Conservation (phyloP, 2,797 vertebrate genomes). For the Aldrovandia affinis region DNA sequence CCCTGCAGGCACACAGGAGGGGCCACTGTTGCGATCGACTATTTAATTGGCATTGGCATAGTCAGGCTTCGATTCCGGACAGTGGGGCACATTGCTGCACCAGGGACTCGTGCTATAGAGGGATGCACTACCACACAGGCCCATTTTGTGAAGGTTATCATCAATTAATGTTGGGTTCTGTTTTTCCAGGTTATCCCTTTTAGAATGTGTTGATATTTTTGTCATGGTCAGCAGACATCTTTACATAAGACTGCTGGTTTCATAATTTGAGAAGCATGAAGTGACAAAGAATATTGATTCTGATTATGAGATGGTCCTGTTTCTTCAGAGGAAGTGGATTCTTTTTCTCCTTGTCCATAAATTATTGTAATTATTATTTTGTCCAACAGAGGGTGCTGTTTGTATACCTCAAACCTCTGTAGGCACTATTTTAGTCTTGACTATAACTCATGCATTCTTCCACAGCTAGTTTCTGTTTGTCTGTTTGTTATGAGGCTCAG, state of each 20-base stretch:
- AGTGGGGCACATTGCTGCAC: no score
- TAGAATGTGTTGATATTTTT: background rate
- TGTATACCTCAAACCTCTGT: background rate
- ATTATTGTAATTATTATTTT: background rate
- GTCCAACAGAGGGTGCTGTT: constrained; percentile 13
- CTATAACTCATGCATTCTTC: background rate
- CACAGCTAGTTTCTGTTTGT: background rate
- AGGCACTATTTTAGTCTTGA: background rate
- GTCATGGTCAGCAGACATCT: background rate
- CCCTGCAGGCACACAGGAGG: no score
- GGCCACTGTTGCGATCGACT: no score
- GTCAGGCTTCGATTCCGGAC: no score
- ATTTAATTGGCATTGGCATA: no score
- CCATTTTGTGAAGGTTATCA: no score
- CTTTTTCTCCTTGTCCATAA: background rate
- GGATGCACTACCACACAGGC: no score
- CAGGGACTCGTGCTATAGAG: no score
- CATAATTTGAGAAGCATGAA: background rate
- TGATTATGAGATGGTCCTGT: background rate
- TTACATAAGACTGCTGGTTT: background rate
- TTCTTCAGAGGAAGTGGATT: background rate
- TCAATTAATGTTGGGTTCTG: no score
- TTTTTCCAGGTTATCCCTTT: background rate
- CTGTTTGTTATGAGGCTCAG: background rate
- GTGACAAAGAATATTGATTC: background rate